Base-by-base conservation (phyloP, 2,797 vertebrate genomes). In the Etheostoma perlongum region DNA sequence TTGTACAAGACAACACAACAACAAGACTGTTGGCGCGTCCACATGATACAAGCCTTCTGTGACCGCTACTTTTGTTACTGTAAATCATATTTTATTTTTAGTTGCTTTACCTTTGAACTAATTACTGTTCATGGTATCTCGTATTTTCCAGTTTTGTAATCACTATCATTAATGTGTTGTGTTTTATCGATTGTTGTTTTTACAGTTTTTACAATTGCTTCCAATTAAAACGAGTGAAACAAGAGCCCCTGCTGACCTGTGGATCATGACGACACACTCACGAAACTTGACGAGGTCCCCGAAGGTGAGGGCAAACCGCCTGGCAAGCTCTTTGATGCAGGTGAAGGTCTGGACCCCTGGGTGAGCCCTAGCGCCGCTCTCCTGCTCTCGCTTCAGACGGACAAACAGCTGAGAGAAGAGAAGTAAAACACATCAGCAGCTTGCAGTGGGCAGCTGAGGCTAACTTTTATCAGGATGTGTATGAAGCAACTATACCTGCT, bases 311-410 rank as follows among this genome's bases (percentile, higher is more conserved):
- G 97, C 95, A 84, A 98, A 97, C 46, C 97, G 95, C 57, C 97
- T 91, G 84, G 97, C 97, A 52, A 98, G 95, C 88, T 98, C 97
- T 89, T 97, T 98, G 85, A 98, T 96, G 86, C 96, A 95, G 88
- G 93, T 95, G 94, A 97, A 97, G 67, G 96, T 96, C 85, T 96
- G 91, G 46, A 95, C 94, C 25, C 89, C 94, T 0, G 94, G 89
- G 40, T 94, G 94, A 76, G 86, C 79, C 40, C 84, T 51, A 0
- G 81, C 89, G 0, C 90, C 81, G 51, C 92, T 90, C 64, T 92
- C 93, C 80, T 96, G 96, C 90, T 95, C 94, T 90, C 92, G 93
- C 76, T 88, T 93, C 3, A 96, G 90, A 66, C 94, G 90, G 83
- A 94, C 90, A 84, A 97, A 97, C 53, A 97, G 91, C 97, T 98